Base-by-base conservation (phyloP, 2,113 vertebrate genomes). In the Egretta garzetta region DNA sequence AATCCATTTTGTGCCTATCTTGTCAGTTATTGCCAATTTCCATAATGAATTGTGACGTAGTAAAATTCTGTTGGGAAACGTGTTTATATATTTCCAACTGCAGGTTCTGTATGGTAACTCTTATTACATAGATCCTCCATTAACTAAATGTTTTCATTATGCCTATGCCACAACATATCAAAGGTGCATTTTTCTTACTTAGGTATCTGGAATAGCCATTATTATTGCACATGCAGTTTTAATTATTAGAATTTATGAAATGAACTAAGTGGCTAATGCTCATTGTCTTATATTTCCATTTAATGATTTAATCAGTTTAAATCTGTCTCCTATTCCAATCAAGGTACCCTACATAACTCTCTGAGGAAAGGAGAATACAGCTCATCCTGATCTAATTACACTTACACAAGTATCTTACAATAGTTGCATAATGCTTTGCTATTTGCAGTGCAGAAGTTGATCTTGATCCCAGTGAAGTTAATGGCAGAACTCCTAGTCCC, bases 1-100 rank as follows among this genome's bases (percentile, higher is more conserved):
- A 97, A 93, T 95, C 90, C 91, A 97, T 96, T 97, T 97, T 97
- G 96, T 94, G 94, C 93, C 91, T 91, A 90, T 96, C 96, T 96
- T 93, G 66, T 97, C 96, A 97, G 93, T 96, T 97, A 95, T 74
- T 96, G 90, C 92, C 28, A 1, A 97, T 96, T 97, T 97, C 93
- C 35, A 4, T 97, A 96, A 98, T 95, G 96, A 98, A 80, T 96
- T 94, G 47, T 64, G 98, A 97, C 33, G 77, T 68, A 80, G 81
- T 53, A 73, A 97, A 97, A 97, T 91, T 86, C 90, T 94, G 59
- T 89, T 87, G 97, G 97, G 95, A 96, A 97, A 76, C 4, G 0
- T 97, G 90, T 97, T 97, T 91, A 86, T 94, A 26, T 77, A 94
- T 95, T 94, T 97, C 64, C 86, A 97, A 77, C 89, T 95, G 93